These are phyloP conservation scores for Petrocephalus microphthalmus DNA, from an alignment of 2,113 vertebrate species.

Conservation along the genomic window DNA sequence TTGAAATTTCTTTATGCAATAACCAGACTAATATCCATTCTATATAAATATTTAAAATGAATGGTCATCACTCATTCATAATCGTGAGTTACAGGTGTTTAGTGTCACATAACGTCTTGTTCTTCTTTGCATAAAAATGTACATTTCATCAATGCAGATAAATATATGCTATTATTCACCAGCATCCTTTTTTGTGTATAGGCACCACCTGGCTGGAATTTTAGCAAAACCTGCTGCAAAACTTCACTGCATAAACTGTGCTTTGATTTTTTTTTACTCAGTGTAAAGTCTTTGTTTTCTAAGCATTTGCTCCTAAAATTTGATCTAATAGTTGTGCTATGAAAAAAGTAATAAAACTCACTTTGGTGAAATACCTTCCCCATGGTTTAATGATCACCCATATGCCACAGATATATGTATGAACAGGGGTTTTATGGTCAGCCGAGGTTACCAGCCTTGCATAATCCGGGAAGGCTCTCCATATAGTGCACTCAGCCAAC, in stretches of 20 bases:
- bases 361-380: background rate
- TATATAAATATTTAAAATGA: background rate
- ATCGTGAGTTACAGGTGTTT: background rate
- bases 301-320: background rate
- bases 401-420: background rate
- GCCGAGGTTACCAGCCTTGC: too few species aligned
- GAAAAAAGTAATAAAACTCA: background rate
- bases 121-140: background rate
- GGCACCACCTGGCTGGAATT: background rate
- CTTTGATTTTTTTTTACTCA: background rate
- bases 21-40: background rate
- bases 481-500: background rate
- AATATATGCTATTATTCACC: background rate
- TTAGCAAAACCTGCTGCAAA: background rate
- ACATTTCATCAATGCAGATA: background rate
- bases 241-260: background rate
- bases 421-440: background rate
- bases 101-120: background rate
- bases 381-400: background rate
- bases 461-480: background rate
- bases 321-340: background rate
- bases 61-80: background rate
- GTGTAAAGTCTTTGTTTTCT: background rate
- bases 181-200: background rate
- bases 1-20: background rate